A percentile compares a stretch with the other conserved stretches of the same genome.
Conservation (phyloP, 1,140 invertebrate species). For the Brachionus koreanus region DNA sequence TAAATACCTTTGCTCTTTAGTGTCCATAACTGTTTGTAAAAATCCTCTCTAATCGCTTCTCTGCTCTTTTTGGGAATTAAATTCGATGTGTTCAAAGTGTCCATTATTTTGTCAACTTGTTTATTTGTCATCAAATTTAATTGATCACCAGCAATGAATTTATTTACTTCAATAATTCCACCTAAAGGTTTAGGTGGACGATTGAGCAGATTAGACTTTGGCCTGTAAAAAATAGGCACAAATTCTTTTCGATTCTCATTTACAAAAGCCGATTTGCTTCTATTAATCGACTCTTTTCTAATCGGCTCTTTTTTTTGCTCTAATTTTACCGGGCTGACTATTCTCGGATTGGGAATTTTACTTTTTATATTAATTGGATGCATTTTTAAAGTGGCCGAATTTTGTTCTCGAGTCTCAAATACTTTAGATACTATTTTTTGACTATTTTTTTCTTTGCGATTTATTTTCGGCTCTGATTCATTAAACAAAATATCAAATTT, state of each 20-base stretch:
- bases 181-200: neutral
- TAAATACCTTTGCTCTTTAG: conserved; percentile 10
- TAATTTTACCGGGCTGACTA: neutral
- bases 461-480: neutral
- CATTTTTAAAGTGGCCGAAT: neutral
- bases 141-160: neutral
- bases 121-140: conserved; percentile 16
- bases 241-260: conserved; percentile 3
- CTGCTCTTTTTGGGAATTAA: neutral
- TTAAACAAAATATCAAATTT: conserved; percentile 12
- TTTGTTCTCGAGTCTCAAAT: neutral
- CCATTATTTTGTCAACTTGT: conserved; percentile 4
- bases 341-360: conserved; percentile 23
- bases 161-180: conserved; percentile 9
- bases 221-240: neutral
- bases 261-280: conserved; percentile 1
- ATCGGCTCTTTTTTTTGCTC: neutral
- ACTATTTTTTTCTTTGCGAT: neutral
- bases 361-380: conserved; percentile 16
- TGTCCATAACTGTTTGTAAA: conserved; percentile 25
- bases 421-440: conserved; percentile 9
- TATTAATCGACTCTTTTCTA: neutral
- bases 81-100: neutral
- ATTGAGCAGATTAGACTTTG: neutral
- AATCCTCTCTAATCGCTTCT: neutral